Evolutionary conservation across 2,797 vertebrate species (phyloP).

Genomic region (Phoxinus dragarum): DNA sequence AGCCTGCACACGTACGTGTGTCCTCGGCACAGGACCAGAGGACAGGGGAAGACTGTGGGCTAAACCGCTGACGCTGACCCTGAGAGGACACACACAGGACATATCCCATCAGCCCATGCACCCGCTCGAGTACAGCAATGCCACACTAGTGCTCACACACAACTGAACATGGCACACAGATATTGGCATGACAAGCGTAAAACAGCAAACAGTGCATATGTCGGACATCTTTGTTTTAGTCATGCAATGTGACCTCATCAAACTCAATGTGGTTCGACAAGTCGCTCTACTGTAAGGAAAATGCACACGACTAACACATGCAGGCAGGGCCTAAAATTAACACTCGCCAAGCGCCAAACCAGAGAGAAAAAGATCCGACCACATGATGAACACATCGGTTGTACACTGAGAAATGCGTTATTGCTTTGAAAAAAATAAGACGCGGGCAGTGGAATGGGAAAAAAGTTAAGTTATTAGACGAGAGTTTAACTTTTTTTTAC

Average conservation of each 20-base stretch:
- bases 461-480: too few species aligned
- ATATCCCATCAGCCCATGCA: not conserved
- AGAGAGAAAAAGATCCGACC: too few species aligned
- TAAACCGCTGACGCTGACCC: not conserved
- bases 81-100: not conserved
- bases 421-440: too few species aligned
- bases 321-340: not conserved
- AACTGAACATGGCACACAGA: not conserved
- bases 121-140: not conserved
- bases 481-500: too few species aligned
- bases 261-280: not conserved
- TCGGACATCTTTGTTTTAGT: not conserved
- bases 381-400: too few species aligned
- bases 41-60: not conserved
- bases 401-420: too few species aligned
- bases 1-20: not conserved
- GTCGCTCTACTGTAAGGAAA: not conserved
- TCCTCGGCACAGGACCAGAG: conserved; percentile 6
- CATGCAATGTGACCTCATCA: not conserved
- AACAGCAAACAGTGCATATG: not conserved
- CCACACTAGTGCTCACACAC: not conserved
- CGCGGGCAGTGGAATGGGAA: too few species aligned
- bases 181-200: not conserved
- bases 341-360: not conserved
- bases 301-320: not conserved